phyloP scores from a whole-genome alignment of 2,888 invertebrate genomes.

The Stenoptilia bipunctidactyla region DNA sequence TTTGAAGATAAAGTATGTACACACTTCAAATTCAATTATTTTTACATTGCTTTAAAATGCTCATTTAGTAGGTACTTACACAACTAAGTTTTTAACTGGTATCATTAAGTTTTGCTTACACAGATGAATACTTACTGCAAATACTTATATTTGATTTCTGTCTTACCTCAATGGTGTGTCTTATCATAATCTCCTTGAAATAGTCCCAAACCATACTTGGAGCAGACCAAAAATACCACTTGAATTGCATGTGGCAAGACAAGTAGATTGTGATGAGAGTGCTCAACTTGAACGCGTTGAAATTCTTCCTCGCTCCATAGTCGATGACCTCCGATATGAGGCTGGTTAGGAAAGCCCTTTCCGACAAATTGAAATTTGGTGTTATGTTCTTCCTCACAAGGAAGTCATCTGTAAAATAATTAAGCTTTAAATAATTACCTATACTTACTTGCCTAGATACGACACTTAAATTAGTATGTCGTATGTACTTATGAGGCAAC shows the following conservation, averaged over 20 bases:
- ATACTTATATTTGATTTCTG: too few species aligned
- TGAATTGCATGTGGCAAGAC: constrained; percentile 40
- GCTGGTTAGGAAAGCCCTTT: constrained; percentile 35
- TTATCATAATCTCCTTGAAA: constrained; percentile 48
- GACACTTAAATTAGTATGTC: too few species aligned
- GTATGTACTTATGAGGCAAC: too few species aligned
- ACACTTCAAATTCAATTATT: too few species aligned
- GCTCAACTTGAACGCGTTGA: constrained; percentile 35
- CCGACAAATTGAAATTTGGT: constrained; percentile 32
- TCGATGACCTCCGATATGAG: constrained; percentile 36
- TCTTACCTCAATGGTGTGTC: constrained; percentile 50
- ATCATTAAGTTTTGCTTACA: too few species aligned
- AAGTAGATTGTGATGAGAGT: constrained; percentile 43
- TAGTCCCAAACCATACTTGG: constrained; percentile 40
- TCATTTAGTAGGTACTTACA: too few species aligned
- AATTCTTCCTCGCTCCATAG: constrained; percentile 45
- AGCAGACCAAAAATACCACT: constrained; percentile 46
- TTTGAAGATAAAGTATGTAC: too few species aligned
- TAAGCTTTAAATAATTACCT: too few species aligned
- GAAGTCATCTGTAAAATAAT: constrained; percentile 25
- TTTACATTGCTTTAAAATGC: too few species aligned
- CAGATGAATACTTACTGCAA: too few species aligned
- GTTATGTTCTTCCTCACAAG: constrained; percentile 39
- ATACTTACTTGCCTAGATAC: too few species aligned
- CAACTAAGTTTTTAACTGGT: too few species aligned